A percentile compares a stretch with the other conserved stretches of the same genome.
phyloP scores from a whole-genome alignment of 2,113 vertebrate genomes.

The Pimephales promelas region DNA sequence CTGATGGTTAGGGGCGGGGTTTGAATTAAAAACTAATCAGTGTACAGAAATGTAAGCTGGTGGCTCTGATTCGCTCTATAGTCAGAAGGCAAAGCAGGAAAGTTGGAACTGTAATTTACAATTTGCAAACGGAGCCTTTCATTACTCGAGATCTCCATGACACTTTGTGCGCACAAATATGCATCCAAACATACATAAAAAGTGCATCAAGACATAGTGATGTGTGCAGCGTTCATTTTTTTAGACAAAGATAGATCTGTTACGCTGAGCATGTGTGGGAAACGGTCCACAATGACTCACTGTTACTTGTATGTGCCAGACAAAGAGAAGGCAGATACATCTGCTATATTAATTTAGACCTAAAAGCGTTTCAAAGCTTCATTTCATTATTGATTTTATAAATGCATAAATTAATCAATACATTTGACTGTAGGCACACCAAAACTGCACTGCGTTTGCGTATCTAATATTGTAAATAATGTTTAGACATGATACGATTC shows the following conservation, averaged over 20 bases:
- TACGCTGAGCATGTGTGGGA: not conserved
- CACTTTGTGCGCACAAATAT: not conserved
- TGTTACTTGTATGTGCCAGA: not conserved
- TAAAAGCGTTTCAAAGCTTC: constrained; percentile 7
- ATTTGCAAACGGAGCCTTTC: not conserved
- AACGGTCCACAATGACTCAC: not conserved
- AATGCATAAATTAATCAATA: constrained; percentile 6
- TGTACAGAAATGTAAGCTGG: not conserved
- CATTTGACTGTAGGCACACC: not conserved
- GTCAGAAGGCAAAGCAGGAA: not conserved
- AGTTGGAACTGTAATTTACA: constrained; percentile 8
- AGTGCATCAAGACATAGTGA: constrained; percentile 4
- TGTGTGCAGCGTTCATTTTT: constrained; percentile 5
- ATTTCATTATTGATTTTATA: not conserved
- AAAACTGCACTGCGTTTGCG: not conserved
- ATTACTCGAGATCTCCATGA: not conserved
- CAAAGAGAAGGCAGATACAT: constrained; percentile 13
- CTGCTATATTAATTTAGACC: not conserved
- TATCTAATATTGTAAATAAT: not conserved
- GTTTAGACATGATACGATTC: not conserved
- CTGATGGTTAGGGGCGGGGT: not conserved
- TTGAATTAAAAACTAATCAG: not conserved
- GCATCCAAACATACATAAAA: constrained; percentile 17
- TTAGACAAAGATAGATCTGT: constrained; percentile 11
- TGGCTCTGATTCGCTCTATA: constrained; percentile 6